Evolutionary conservation across 1,140 invertebrate species (phyloP).

Genomic region (Batillaria attramentaria): DNA sequence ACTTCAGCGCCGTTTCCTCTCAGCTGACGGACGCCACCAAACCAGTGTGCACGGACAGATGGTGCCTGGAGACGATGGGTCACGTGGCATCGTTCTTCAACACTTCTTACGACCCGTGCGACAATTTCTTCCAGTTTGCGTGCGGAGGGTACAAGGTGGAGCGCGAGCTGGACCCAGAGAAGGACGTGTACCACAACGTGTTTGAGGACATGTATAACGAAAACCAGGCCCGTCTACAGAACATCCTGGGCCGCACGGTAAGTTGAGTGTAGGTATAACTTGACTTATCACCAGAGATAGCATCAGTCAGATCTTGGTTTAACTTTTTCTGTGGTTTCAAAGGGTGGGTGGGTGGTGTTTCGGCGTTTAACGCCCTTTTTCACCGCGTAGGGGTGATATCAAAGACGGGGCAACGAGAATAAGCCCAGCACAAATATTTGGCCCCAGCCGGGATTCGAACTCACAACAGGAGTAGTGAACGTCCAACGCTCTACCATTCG

Average conservation of each 20-base stretch:
- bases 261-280: too few relatives aligned
- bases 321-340: too few relatives aligned
- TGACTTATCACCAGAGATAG: too few relatives aligned
- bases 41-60: slow-evolving; percentile 25
- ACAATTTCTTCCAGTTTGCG: slow-evolving; percentile 76
- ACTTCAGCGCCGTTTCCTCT: slow-evolving; percentile 6
- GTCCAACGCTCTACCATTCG: too few relatives aligned
- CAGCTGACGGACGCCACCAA: slow-evolving; percentile 1
- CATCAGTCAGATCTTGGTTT: too few relatives aligned
- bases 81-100: slow-evolving; percentile 68
- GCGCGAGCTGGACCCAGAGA: slow-evolving; percentile 46
- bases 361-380: too few relatives aligned
- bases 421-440: too few relatives aligned
- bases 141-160: slow-evolving; percentile 70
- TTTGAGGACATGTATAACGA: slow-evolving; percentile 53
- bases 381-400: too few relatives aligned
- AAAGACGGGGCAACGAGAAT: too few relatives aligned
- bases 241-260: slow-evolving; percentile 57
- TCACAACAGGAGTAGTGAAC: too few relatives aligned
- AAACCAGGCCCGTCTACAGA: slow-evolving; percentile 55
- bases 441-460: too few relatives aligned
- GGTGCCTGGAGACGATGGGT: slow-evolving; percentile 56
- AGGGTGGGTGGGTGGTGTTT: too few relatives aligned
- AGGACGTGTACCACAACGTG: slow-evolving; percentile 43
- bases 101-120: slow-evolving; percentile 73